Base-by-base conservation (phyloP, 2,888 invertebrate species). In the Netelia fuscicornis region DNA sequence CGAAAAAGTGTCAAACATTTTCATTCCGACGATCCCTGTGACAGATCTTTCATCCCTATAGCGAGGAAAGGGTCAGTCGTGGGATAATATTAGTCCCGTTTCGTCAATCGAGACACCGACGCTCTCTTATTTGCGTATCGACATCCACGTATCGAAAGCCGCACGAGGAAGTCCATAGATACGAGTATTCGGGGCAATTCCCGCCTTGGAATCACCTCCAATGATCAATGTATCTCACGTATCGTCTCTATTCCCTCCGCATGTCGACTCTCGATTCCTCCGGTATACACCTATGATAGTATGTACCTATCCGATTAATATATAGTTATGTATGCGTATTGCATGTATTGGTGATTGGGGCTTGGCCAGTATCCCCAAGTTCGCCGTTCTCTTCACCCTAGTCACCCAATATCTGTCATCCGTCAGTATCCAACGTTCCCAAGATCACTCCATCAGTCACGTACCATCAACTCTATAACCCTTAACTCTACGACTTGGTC, bases 401-500 rank as follows among this genome's bases (percentile, higher is more conserved):
- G 54, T 20, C 54, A 54, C 10, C 56, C 44, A 10, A 56, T 72
- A 54, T 65, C 56, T 79, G 48, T 75, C 42, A 52, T 17, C 20
- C 62, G 20, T 65, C 42, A 74, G n/a, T 44, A 74, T 70, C 74
- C 70, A 68, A 68, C 70, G 81, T 64, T 78, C 78, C 78, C 84
- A 81, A 84, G 84, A 84, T 81, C 84, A 81, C 84, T 84, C 65
- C 78, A 75, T 84, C 81, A 78, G 74, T 78, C 84, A 78, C 64
- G 81, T 78, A 81, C 56, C 65, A 78, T 84, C 48, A 42, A 25
- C 23, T 67, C 25, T 44, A 30, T 70, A 48, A n/a, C 67, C 44
- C 68, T 42, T 74, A 48, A 62, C 72, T 58, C 48, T 72, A 44
- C 71, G 64, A 70, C 48, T 78, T 20, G 20, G 2, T 11, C 48